Percentiles rank a stretch among this genome's conserved stretches.
Conservation (phyloP, 2,113 vertebrate genomes). For the Rallus limicola region DNA sequence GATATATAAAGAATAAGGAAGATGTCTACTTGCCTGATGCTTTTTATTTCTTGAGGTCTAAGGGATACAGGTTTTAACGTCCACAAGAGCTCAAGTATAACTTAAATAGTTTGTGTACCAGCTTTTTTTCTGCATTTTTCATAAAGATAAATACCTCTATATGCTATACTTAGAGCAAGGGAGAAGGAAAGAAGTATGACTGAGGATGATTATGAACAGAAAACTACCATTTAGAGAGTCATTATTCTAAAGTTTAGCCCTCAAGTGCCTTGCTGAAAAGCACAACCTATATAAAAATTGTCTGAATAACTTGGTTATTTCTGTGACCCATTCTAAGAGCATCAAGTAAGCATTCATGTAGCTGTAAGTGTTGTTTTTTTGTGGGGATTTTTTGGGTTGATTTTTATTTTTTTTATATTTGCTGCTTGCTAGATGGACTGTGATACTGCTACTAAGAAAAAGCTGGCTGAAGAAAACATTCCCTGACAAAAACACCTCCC, state of each 20-base stretch:
- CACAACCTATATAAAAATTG: background rate
- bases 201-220: background rate
- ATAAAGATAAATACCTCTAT: background rate
- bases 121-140: background rate
- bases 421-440: background rate
- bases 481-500: background rate
- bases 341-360: background rate
- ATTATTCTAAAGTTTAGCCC: background rate
- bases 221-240: slow-evolving; percentile 11
- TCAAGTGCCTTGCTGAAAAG: background rate
- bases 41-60: background rate
- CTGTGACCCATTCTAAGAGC: background rate
- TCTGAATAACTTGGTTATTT: background rate
- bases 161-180: background rate
- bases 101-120: background rate
- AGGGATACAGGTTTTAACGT: background rate
- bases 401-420: background rate
- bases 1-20: background rate
- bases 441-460: background rate
- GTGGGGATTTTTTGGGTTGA: no score
- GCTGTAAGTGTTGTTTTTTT: background rate
- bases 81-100: background rate
- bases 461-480: background rate
- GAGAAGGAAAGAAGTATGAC: background rate
- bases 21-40: background rate